Base-by-base conservation (phyloP, 2,888 invertebrate genomes). In the Matsumyia berberina region DNA sequence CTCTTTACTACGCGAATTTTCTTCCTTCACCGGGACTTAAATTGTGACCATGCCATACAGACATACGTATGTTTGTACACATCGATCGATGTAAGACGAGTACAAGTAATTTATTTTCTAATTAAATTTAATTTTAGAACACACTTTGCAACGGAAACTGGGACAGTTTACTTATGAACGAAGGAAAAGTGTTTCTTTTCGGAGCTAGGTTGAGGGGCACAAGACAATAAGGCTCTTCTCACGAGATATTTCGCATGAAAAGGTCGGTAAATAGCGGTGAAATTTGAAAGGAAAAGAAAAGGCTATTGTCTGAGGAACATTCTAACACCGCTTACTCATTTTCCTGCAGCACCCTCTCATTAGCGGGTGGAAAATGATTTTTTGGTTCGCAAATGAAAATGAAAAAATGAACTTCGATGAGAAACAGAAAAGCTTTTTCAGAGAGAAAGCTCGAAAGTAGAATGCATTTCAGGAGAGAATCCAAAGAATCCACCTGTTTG, bases 401-500 rank as follows among this genome's bases (percentile, higher is more conserved):
- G 49, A 49, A 19, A n/a, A n/a, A 1, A n/a, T 5, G n/a, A 11
- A 5, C 11, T 24, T 0, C 24, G 24, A 46, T 5, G 49, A 29
- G 29, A 29, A 24, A 19, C 5, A n/a, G n/a, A n/a, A n/a, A 11
- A 66, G 60, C 60, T 57, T 37, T 37, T 8, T 8, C 0, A 0
- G 49, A n/a, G 58, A 7, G 29, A 33, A 60, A 72, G 72, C 49
- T 60, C 9, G 11, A 7, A 15, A 11, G 35, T 4, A 35, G 6
- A 58, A n/a, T 37, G 44, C 46, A 37, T 29, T 58, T 11, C 2
- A 15, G 37, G 60, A 60, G 60, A 39, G 46, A 24, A 42, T 4
- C 11, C 11, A 3, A 35, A 49, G 12, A 15, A 37, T 72, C 72
- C 72, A 72, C 72, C 60, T 72, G 72, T 72, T 72, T 72, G 60